Evolutionary conservation across 2,113 vertebrate genomes (phyloP).

Genomic region (Gambusia affinis): DNA sequence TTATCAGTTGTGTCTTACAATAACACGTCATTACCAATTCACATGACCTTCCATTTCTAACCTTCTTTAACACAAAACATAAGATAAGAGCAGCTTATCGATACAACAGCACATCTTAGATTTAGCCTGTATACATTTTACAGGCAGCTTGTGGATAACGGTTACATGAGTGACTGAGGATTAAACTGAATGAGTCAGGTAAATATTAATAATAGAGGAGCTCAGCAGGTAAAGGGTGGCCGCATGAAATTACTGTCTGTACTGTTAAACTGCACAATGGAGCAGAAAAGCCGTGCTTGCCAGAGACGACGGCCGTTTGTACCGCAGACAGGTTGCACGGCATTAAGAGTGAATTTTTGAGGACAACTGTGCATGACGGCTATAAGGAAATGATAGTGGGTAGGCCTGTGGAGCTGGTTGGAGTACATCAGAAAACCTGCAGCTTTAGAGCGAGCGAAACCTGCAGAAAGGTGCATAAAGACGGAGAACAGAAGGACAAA

Average conservation of each 20-base stretch:
- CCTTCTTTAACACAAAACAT: no score
- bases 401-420: neutral
- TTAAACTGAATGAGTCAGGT: neutral
- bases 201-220: neutral
- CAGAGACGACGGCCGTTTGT: neutral
- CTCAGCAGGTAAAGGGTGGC: neutral
- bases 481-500: neutral
- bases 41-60: no score
- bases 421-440: neutral
- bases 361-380: neutral
- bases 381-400: neutral
- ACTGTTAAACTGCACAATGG: neutral
- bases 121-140: neutral
- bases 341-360: neutral
- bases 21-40: no score
- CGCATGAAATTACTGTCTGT: constrained; percentile 1
- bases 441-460: neutral
- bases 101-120: neutral
- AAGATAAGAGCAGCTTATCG: neutral
- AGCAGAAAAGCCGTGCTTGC: neutral
- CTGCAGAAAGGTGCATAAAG: neutral
- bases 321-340: neutral
- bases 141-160: constrained; percentile 1
- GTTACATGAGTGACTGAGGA: neutral
- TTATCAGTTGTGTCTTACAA: no score